Conservation (phyloP, 2,888 invertebrate genomes). For the Mythimna ferrago region DNA sequence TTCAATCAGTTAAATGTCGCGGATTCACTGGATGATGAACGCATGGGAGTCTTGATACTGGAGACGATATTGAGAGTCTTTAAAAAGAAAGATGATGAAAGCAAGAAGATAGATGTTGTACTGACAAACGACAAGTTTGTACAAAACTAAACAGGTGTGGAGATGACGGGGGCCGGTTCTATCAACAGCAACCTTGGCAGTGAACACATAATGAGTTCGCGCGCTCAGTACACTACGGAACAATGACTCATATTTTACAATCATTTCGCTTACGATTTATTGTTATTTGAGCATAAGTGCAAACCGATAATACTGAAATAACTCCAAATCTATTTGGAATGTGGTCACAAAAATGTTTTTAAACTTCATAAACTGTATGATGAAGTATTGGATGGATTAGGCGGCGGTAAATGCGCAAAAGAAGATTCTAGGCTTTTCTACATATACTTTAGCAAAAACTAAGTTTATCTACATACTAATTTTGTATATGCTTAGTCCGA, state of each 20-base stretch:
- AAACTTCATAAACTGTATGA: not conserved
- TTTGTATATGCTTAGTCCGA: not conserved
- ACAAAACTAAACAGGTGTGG: conserved; percentile 14
- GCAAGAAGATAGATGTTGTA: not conserved
- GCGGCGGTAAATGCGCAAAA: no score
- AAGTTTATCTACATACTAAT: not conserved
- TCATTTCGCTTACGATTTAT: conserved; percentile 25
- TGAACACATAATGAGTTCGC: conserved; percentile 39
- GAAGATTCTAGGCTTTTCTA: not conserved
- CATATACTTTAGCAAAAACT: not conserved
- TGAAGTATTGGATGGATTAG: not conserved
- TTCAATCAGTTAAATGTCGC: not conserved
- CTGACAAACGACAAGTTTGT: not conserved
- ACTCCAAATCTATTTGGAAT: conserved; percentile 9
- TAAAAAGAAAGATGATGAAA: not conserved
- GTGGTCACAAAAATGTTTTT: not conserved
- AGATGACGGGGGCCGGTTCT: conserved; percentile 7
- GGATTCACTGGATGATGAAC: no score
- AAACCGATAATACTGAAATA: conserved; percentile 5
- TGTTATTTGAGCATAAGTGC: conserved; percentile 14
- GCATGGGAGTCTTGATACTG: not conserved
- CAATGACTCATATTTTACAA: conserved; percentile 41
- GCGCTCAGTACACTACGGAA: not conserved
- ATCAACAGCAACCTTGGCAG: conserved; percentile 36
- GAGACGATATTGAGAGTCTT: not conserved